Conservation (phyloP, 2,113 vertebrate species). For the Plecotus auritus region DNA sequence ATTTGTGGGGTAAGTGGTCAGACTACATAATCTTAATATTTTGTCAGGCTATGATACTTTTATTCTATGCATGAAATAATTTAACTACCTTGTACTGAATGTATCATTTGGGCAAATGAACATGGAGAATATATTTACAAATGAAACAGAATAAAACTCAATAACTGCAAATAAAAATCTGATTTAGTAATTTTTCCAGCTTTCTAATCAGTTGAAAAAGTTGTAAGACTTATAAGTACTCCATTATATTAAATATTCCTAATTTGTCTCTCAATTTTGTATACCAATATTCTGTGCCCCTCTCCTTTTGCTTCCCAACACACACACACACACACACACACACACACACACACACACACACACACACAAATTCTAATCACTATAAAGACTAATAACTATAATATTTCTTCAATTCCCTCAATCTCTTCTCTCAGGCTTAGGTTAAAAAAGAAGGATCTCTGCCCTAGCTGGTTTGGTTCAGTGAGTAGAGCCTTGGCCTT, state of each 20-base stretch:
- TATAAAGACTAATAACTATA: not conserved
- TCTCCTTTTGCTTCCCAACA: not conserved
- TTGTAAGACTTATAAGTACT: not conserved
- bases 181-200: not conserved
- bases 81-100: not conserved
- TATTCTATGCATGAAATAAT: not conserved
- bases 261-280: not conserved
- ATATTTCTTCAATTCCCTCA: not conserved
- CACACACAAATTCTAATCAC: not conserved
- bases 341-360: not conserved
- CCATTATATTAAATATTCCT: not conserved
- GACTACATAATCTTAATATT: not conserved
- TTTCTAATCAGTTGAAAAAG: not conserved
- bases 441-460: not conserved
- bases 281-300: not conserved
- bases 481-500: too few relatives aligned
- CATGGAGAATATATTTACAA: not conserved
- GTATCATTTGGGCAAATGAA: not conserved
- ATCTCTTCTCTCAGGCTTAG: not conserved
- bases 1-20: not conserved
- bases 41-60: not conserved
- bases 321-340: not conserved
- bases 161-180: not conserved
- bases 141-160: not conserved
- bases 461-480: too few relatives aligned